Evolutionary conservation across 2,888 invertebrate species (phyloP).

Genomic region (Apamea anceps): DNA sequence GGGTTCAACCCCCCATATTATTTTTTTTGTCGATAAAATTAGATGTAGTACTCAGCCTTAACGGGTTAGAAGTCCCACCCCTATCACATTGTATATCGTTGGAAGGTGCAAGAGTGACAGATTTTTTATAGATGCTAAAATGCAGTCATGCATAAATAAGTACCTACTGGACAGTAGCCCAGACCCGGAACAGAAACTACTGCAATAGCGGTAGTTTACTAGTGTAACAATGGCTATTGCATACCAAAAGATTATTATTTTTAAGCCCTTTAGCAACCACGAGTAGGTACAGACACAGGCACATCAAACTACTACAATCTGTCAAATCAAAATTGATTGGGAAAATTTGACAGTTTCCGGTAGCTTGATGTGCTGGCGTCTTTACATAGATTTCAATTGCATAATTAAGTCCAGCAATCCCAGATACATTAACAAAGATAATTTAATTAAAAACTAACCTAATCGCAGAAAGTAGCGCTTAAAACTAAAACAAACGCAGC

Average conservation of each 20-base stretch:
- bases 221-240: background rate
- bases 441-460: conserved; percentile 41
- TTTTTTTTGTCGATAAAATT: too few species aligned
- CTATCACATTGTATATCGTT: too few species aligned
- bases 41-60: too few species aligned
- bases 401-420: background rate
- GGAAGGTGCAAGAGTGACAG: background rate
- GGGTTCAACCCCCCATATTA: too few species aligned
- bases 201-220: background rate
- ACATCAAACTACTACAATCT: too few species aligned
- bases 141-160: background rate
- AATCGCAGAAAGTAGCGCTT: conserved; percentile 47
- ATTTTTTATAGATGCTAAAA: background rate
- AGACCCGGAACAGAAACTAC: background rate
- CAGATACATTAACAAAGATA: conserved; percentile 1
- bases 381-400: background rate
- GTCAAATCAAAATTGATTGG: too few species aligned
- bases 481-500: conserved; percentile 74
- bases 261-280: background rate
- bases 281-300: background rate
- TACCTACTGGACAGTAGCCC: background rate
- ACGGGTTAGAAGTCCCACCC: too few species aligned
- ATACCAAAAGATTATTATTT: background rate
- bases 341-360: too few species aligned
- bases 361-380: too few species aligned